Percentiles rank a stretch among this genome's conserved stretches.
These are phyloP conservation scores for Xanthia togata DNA, from an alignment of 2,888 invertebrate species.

Conservation along the genomic window DNA sequence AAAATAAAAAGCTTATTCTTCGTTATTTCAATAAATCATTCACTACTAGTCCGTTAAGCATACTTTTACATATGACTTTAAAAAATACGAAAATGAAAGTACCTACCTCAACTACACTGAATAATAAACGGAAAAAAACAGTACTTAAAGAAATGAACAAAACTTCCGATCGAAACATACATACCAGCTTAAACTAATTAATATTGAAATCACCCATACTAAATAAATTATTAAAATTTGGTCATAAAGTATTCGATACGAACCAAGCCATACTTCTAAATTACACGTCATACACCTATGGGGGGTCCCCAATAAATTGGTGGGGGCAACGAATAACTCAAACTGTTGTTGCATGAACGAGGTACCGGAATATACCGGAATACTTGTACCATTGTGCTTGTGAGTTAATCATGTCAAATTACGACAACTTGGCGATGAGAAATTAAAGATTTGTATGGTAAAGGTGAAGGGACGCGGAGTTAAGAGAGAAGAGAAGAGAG, in stretches of 20 bases:
- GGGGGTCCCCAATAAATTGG: constrained; percentile 52
- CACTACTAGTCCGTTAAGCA: background rate
- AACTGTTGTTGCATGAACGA: constrained; percentile 47
- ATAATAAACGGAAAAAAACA: accelerated
- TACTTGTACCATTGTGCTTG: constrained; percentile 20
- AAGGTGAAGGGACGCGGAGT: background rate
- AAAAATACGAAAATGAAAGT: background rate
- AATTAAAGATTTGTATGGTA: background rate
- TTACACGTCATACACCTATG: background rate
- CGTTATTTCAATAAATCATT: too few species aligned
- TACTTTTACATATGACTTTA: background rate
- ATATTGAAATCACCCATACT: background rate
- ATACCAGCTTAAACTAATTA: background rate
- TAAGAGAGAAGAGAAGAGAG: background rate
- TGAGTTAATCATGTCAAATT: constrained; percentile 45
- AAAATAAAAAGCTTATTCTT: background rate
- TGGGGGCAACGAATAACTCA: constrained; percentile 39
- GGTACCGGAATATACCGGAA: constrained; percentile 36
- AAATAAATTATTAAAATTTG: background rate
- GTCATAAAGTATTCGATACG: background rate
- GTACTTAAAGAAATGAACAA: background rate
- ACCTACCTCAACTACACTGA: background rate
- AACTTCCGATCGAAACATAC: too few species aligned
- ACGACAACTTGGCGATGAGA: constrained; percentile 1
- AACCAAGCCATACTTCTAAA: background rate